Evolutionary conservation across 1,140 invertebrate genomes (phyloP), one percentile per base, ranked within the genome.

Genomic region (Myzus persicae): DNA sequence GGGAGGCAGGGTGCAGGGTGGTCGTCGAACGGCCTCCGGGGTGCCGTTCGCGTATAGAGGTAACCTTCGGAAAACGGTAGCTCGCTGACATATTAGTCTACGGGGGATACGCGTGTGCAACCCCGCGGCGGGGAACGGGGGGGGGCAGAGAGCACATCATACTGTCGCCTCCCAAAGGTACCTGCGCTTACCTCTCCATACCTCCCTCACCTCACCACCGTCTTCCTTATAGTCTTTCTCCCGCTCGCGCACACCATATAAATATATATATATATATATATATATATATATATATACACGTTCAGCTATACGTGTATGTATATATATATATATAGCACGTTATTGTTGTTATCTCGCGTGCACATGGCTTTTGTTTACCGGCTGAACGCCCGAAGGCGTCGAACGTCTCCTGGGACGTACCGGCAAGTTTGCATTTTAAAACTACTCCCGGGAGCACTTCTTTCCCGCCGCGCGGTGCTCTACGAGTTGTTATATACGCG

Each of bases 351-450:
- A 93, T 93, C 91, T 93, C 91, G 81, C 91, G 91, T 93, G 81
- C 91, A 92, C 91, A 92, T 92, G 91, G 90, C 91, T 93, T 93
- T 93, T 93, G 91, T 93, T 93, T 93, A 93, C 91, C 91, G 91
- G 91, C 91, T 84, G 91, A 93, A 93, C 89, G 89, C 91, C 91
- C 91, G 91, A 93, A 93, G 91, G 91, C 91, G 91, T 93, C 91
- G 91, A 93, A 93, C 36, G 91, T 93, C 91, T 48, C 91, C 0
- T 20, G 91, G 51, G 89, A 90, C 67, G 18, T 36, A 40, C 91
- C 81, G 81, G 91, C 91, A 84, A 85, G 91, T 93, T 93, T 93
- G 91, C 91, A 93, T 93, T 93, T 93, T 93, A 93, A 93, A 93
- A 93, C 91, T 93, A 85, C 91, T 93, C 91, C 91, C 91, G 91